Base-by-base conservation (phyloP, 2,888 invertebrate species). In the Cataglyphis cursor region DNA sequence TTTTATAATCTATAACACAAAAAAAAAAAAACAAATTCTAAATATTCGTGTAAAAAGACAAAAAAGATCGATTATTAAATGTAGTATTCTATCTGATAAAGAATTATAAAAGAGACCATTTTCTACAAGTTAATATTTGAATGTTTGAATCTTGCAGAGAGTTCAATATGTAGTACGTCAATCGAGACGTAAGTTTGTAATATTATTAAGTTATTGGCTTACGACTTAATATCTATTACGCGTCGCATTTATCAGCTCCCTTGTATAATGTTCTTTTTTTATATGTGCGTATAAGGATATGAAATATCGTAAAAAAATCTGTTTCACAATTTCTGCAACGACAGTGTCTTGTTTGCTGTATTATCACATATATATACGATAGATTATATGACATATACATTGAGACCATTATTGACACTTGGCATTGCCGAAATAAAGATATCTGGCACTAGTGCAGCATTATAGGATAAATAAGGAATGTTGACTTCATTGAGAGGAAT, bases 331-430 rank as follows among this genome's bases (percentile, higher is more conserved):
- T 85, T 84, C 57, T 78, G 75, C 80, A 84, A 83, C 87, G 86
- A 90, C 73, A 57, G 65, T 91, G 88, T 88, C n/a, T n/a, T 88
- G 88, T 84, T 91, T 87, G 83, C 86, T 80, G 59, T 90, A 90
- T 86, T 91, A 92, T 92, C 92, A 92, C 92, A 92, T 90, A 82
- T 85, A 82, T 85, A 83, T 86, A 51, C 88, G 82, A 82, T 76
- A 81, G 73, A 84, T 88, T 89, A 87, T 82, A 87, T 68, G 70
- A 66, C 87, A 84, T 85, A 89, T 89, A 89, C 73, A 85, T 70
- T 86, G 82, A 89, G 84, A 82, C 61, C 81, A 88, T 87, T 82
- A 85, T 84, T 87, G 82, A 87, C 75, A 83, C 61, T 74, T 65
- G 24, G 57, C 31, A 57, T 64, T 84, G 48, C 54, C 31, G 31